A percentile compares a stretch with the other conserved stretches of the same genome.
phyloP scores from a whole-genome alignment of 1,140 invertebrate genomes.

The Drosophila santomea region DNA sequence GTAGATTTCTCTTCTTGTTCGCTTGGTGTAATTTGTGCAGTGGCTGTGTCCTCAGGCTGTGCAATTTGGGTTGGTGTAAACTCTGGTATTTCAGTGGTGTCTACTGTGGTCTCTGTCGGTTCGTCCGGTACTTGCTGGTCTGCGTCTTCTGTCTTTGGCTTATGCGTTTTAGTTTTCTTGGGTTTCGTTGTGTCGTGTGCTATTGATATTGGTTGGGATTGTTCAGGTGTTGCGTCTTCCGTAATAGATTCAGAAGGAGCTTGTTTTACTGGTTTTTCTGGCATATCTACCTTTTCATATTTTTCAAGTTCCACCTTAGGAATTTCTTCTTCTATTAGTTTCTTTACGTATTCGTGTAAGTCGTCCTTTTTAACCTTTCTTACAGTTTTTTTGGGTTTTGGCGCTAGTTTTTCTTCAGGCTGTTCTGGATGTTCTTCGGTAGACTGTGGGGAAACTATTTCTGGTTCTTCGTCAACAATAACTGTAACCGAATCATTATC shows the following conservation, averaged over 20 bases:
- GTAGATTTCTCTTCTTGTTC: constrained; percentile 74
- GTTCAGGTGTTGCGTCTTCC: constrained; percentile 16
- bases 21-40: constrained; percentile 81
- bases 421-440: constrained; percentile 57
- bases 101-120: constrained; percentile 52
- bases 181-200: constrained; percentile 43
- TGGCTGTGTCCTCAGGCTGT: constrained; percentile 81
- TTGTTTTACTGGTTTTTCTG: constrained; percentile 47
- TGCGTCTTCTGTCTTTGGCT: constrained; percentile 31
- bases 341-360: constrained; percentile 67
- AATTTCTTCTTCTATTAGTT: constrained; percentile 73
- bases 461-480: constrained; percentile 69
- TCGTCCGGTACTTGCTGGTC: constrained; percentile 47
- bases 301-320: constrained; percentile 70
- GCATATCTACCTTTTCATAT: constrained; percentile 74
- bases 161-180: constrained; percentile 52
- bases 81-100: constrained; percentile 49
- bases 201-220: constrained; percentile 28
- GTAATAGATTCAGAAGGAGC: constrained; percentile 15
- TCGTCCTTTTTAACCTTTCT: constrained; percentile 74
- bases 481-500: constrained; percentile 74
- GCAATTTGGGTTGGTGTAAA: constrained; percentile 66
- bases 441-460: constrained; percentile 16
- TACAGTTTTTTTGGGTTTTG: constrained; percentile 74
- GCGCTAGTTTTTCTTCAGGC: constrained; percentile 52